Evolutionary conservation across 2,797 vertebrate species (phyloP), one percentile per base, ranked within the genome.

Genomic region (Danio jaintianensis): DNA sequence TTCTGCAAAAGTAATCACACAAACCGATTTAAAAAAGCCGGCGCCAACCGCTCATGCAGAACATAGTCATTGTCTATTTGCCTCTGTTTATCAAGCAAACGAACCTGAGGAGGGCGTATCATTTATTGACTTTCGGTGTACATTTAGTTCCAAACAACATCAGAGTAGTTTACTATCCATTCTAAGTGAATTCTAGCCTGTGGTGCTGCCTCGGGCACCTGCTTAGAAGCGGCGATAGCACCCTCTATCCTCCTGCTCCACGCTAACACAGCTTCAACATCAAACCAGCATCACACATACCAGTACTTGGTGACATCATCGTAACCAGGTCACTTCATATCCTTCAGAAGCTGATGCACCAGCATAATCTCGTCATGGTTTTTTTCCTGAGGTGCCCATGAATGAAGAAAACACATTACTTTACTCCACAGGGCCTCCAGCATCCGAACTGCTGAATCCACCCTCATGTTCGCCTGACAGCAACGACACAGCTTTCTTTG

Each of bases 271-370:
- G 71, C 77, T 85, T 50, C 62, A 73, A 81, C 83, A 83, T 84
- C 80, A 84, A 72, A 82, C 78, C 13, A n/a, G 61, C 56, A 75
- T 66, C 74, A 68, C 53, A 66, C 76, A 66, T 53, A 67, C 48
- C 76, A 81, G 79, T 79, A 79, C 67, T 76, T 42, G 66, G 72
- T 81, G 79, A 79, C 81, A 83, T 81, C 43, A 56, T 74, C 43
- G 68, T 77, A 81, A 83, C 66, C 74, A 52, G 83, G 82, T 84
- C 79, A 78, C 77, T 84, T 83, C 70, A 81, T 61, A 78, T 52
- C 48, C 48, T 72, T 79, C 80, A 68, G 82, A 83, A 71, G 75
- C 66, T 66, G 66, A 10, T 71, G 59, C 56, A 72, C 47, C 20
- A 55, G 48, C 40, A 8, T 48, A 63, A 71, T 63, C 68, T 63